Conservation (phyloP, 1,140 invertebrate genomes). For the Polyergus mexicanus region DNA sequence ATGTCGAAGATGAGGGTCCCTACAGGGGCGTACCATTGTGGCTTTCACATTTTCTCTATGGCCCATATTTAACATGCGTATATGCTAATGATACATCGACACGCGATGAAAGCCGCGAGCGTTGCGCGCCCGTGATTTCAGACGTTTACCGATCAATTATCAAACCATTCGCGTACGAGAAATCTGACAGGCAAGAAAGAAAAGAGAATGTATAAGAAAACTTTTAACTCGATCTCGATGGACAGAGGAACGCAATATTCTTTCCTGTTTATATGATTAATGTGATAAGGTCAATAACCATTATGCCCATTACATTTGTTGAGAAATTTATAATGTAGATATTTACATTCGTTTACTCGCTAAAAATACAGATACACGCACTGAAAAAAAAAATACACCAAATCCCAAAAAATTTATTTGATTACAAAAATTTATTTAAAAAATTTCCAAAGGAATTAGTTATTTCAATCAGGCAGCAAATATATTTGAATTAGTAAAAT, state of each 20-base stretch:
- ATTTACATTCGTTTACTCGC: not conserved
- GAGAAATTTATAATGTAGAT: slow-evolving; percentile 38
- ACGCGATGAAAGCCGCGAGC: slow-evolving; percentile 45
- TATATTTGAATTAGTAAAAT: no score
- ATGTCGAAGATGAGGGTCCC: slow-evolving; percentile 40
- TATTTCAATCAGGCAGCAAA: no score
- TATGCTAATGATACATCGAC: slow-evolving; percentile 31
- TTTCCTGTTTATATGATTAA: not conserved
- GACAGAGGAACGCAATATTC: not conserved
- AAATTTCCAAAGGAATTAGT: no score
- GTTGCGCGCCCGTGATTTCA: slow-evolving; percentile 18
- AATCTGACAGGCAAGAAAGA: not conserved
- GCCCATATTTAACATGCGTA: slow-evolving; percentile 48
- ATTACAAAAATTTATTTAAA: no score
- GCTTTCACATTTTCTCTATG: slow-evolving; percentile 80
- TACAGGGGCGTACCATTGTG: slow-evolving; percentile 19
- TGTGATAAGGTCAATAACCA: slow-evolving; percentile 7
- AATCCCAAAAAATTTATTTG: no score
- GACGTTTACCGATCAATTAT: slow-evolving; percentile 28
- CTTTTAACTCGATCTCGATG: not conserved
- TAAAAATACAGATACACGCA: not conserved
- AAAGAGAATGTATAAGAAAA: not conserved
- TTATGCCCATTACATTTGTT: not conserved
- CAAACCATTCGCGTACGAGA: not conserved
- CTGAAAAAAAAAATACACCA: no score